Evolutionary conservation across 1,140 invertebrate genomes (phyloP).

Genomic region (Apis cerana): DNA sequence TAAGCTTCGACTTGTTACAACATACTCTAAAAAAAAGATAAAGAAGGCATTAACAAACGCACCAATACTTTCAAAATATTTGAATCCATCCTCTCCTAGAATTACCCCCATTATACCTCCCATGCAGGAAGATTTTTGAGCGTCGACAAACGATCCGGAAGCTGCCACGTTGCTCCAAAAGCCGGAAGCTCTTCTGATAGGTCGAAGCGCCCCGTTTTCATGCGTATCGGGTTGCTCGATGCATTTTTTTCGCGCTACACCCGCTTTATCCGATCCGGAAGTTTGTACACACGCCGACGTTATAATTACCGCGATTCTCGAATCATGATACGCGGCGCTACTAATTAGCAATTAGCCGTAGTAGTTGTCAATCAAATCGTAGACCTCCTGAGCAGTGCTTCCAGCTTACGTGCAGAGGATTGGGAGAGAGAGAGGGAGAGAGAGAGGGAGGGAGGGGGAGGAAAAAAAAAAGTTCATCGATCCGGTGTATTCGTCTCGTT

Average conservation of each 20-base stretch:
- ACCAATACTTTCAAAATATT: too few species aligned
- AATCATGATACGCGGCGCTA: conserved; percentile 43
- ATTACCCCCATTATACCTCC: too few species aligned
- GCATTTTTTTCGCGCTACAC: neutral
- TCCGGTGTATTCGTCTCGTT: conserved; percentile 57
- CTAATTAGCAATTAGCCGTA: conserved; percentile 66
- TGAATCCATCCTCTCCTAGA: too few species aligned
- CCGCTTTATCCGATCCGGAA: conserved; percentile 30
- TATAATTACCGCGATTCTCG: conserved; percentile 58
- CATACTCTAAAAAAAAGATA: too few species aligned
- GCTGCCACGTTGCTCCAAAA: neutral
- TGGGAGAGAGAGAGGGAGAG: too few species aligned
- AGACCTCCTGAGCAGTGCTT: conserved; percentile 43
- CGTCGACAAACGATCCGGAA: neutral
- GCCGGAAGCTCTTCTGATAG: neutral
- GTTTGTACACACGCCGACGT: conserved; percentile 41
- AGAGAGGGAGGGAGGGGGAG: neutral
- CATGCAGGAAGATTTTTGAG: too few species aligned
- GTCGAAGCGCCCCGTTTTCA: conserved; percentile 5
- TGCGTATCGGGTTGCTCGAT: conserved; percentile 6
- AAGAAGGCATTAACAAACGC: too few species aligned
- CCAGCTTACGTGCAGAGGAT: neutral
- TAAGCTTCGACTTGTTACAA: too few species aligned
- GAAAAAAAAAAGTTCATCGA: conserved; percentile 53
- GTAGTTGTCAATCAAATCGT: conserved; percentile 29